phyloP scores from a whole-genome alignment of 2,888 invertebrate species.

The Mamestra brassicae region DNA sequence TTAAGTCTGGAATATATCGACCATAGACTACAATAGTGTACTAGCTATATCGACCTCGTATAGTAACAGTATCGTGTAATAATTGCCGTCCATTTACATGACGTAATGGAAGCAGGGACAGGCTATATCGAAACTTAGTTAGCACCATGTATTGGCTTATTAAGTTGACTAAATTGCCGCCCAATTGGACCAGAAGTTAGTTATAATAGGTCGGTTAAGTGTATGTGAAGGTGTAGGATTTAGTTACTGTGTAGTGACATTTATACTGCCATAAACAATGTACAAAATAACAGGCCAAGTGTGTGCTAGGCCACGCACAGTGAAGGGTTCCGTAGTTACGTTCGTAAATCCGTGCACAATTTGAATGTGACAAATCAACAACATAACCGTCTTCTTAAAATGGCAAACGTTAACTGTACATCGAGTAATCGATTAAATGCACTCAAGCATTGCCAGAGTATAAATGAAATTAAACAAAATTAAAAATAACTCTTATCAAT shows the following conservation, averaged over 20 bases:
- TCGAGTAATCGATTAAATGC: too few relatives aligned
- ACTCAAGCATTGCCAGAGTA: too few relatives aligned
- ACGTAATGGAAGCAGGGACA: constrained; percentile 40
- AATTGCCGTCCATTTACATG: constrained; percentile 48
- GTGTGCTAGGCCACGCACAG: too few relatives aligned
- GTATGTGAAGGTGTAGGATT: not conserved
- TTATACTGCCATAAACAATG: not conserved
- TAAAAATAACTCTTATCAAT: too few relatives aligned
- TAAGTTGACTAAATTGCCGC: constrained; percentile 31
- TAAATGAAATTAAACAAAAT: too few relatives aligned
- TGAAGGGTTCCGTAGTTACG: too few relatives aligned
- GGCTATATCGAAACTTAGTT: constrained; percentile 22
- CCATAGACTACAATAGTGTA: too few relatives aligned
- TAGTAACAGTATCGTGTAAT: constrained; percentile 18
- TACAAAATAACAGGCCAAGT: too few relatives aligned
- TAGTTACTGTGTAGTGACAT: not conserved
- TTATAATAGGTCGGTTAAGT: not conserved
- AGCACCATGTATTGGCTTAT: constrained; percentile 43
- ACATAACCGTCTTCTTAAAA: too few relatives aligned
- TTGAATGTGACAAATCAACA: too few relatives aligned
- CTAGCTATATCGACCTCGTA: not conserved
- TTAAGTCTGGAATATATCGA: not conserved
- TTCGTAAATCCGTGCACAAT: too few relatives aligned
- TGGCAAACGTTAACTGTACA: too few relatives aligned
- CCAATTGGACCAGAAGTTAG: not conserved